Evolutionary conservation across 1,140 invertebrate genomes (phyloP), one percentile per base, ranked within the genome.

Genomic region (Nephotettix cincticeps): DNA sequence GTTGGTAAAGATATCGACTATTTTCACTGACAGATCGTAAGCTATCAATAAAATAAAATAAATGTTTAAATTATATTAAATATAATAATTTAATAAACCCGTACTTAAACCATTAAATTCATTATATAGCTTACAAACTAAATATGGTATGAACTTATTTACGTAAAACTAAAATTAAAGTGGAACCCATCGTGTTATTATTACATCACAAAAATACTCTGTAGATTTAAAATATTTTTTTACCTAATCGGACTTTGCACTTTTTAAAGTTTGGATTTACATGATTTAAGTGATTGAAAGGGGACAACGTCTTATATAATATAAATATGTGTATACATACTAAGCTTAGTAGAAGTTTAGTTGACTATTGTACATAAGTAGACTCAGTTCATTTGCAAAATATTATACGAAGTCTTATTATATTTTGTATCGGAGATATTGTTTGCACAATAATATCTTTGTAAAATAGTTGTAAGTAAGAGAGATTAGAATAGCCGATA

Each of bases 281-380:
- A 61, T 27, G 9, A 61, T 6, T 27, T 4, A 61, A 61, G 13
- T 21, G 23, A 21, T 61, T 27, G 23, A 61, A 61, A 25, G 56
- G 56, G 56, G 56, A 61, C 56, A 61, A 61, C 56, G 56, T 61
- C 56, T 61, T 61, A 61, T 61, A 28, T 6, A 6, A 27, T 61
- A 61, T 61, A 61, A 2, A 61, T 61, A 61, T 28, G 28, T 61
- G 25, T 61, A 54, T 54, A n/a, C n/a, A n/a, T 43, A 43, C n/a
- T 11, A 9, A 51, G 47, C 47, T 51, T n/a, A 19, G 3, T n/a
- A n/a, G 21, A 4, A 51, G 17, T 11, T 4, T 6, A 23, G 17
- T 51, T 19, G 17, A 23, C 21, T n/a, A 19, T 19, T 51, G 47
- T 51, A 51, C 6, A 51, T 51, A 51, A 19, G 47, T 51, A 51